phyloP scores from a whole-genome alignment of 2,797 vertebrate species.

The Liparis tanakae region DNA sequence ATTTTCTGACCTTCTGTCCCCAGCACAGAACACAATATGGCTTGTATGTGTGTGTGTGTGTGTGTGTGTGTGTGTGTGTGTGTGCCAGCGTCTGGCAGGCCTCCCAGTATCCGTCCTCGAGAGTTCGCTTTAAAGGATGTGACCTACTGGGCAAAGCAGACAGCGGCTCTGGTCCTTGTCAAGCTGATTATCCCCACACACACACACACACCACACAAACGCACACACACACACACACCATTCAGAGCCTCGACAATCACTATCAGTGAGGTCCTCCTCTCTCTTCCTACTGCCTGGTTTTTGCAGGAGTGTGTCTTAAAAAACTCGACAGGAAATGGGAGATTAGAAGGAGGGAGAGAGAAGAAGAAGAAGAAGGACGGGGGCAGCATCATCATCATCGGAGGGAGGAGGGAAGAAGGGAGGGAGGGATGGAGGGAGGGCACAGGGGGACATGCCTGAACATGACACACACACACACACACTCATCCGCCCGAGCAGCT shows the following conservation, averaged over 20 bases:
- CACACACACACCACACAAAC: too few species aligned
- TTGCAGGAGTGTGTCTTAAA: constrained; percentile 56
- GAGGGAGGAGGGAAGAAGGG: constrained; percentile 45
- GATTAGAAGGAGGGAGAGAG: constrained; percentile 45
- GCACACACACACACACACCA: neutral
- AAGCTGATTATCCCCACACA: constrained; percentile 34
- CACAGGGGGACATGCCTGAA: constrained; percentile 61
- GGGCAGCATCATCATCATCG: constrained; percentile 24
- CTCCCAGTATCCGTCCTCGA: constrained; percentile 36
- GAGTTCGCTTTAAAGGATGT: constrained; percentile 39
- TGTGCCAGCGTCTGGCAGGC: constrained; percentile 43
- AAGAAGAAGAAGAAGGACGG: constrained; percentile 38
- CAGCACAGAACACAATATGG: constrained; percentile 12
- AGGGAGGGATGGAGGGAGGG: constrained; percentile 29
- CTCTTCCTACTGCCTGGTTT: constrained; percentile 27
- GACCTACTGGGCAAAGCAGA: constrained; percentile 46
- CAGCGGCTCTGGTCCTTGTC: constrained; percentile 60
- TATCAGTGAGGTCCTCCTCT: constrained; percentile 24
- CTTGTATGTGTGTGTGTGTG: constrained; percentile 8
- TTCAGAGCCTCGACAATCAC: constrained; percentile 13
- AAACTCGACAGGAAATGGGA: constrained; percentile 62
- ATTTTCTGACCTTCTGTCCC: constrained; percentile 47
- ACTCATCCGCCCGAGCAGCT: neutral
- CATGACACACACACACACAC: constrained; percentile 47
- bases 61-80: constrained; percentile 9